Evolutionary conservation across 2,797 vertebrate species (phyloP), one percentile per base, ranked within the genome.

Genomic region (Tragopan temminckii): DNA sequence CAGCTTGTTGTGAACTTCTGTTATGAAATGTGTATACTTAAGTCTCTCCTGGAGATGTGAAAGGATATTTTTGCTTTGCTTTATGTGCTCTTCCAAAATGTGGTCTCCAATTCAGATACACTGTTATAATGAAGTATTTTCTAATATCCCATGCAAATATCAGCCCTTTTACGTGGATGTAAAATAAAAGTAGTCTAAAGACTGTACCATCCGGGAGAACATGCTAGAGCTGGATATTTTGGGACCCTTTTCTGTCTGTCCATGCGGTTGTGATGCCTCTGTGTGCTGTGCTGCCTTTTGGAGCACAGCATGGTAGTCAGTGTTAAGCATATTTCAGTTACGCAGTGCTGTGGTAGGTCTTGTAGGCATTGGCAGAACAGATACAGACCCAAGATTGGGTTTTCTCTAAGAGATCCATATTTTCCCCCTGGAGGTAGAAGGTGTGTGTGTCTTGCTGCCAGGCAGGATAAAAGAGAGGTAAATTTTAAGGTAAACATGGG

Each of bases 141-240:
- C 94, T 97, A 95, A 96, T 93, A 92, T 74, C 50, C 53, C 85
- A 85, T 94, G 58, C 72, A 97, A 97, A 96, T 97, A 94, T 72
- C 81, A 95, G 72, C 53, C 86, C 94, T 90, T 91, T 93, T 89
- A 80, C 82, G 11, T 33, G 7, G 12, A 80, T 36, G 29, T 68
- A 62, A 87, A 87, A 62, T 70, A 95, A 95, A 80, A 50, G 52
- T 11, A 52, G 55, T 40, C 55, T 38, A 43, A 93, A 74, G 11
- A 63, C 59, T 79, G 38, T 23, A 6, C 16, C 25, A 19, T 57
- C 24, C 46, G 52, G 29, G 33, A 61, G 46, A 94, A 13, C 40
- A 61, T 36, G 31, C 33, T 61, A 57, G 13, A 67, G 31, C 8
- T 4, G 17, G 52, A 3, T 53, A 20, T 77, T 67, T 43, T 1